phyloP scores from a whole-genome alignment of 2,888 invertebrate genomes.

The Aquatica leii region DNA sequence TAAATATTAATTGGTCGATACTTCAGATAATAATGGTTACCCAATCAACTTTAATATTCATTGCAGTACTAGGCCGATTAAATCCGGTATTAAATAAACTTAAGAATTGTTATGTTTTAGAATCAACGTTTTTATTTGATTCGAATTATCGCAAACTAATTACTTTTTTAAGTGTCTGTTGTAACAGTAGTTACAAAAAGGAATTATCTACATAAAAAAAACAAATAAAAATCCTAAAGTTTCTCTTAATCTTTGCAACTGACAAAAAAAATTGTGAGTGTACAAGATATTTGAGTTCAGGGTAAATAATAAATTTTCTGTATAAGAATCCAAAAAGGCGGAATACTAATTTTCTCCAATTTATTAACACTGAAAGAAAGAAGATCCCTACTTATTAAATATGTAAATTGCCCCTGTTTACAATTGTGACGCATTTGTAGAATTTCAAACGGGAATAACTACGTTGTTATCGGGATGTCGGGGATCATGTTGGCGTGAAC shows the following conservation, averaged over 20 bases:
- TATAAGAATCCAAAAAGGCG: too few species aligned
- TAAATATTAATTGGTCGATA: constrained; percentile 48
- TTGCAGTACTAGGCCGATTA: constrained; percentile 47
- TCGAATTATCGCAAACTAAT: constrained; percentile 3
- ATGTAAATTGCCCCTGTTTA: constrained; percentile 49
- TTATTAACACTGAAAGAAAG: too few species aligned
- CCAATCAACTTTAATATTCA: constrained; percentile 48
- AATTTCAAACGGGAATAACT: constrained; percentile 47
- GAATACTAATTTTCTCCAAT: too few species aligned
- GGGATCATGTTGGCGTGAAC: constrained; percentile 43
- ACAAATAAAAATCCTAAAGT: too few species aligned
- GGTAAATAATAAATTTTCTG: too few species aligned
- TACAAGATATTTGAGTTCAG: constrained; percentile 14
- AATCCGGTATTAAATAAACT: constrained; percentile 40
- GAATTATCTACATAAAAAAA: too few species aligned
- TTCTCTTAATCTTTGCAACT: too few species aligned
- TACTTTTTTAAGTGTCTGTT: constrained; percentile 22
- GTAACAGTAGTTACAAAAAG: constrained; percentile 30
- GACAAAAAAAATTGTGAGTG: too few species aligned
- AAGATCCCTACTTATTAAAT: constrained; percentile 42
- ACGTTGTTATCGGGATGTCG: constrained; percentile 46
- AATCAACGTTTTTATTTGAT: background rate
- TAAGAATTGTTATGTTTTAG: background rate
- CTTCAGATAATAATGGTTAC: constrained; percentile 47
- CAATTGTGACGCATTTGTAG: constrained; percentile 47